Base-by-base conservation (phyloP, 2,797 vertebrate genomes). In the Leucoraja ocellata region DNA sequence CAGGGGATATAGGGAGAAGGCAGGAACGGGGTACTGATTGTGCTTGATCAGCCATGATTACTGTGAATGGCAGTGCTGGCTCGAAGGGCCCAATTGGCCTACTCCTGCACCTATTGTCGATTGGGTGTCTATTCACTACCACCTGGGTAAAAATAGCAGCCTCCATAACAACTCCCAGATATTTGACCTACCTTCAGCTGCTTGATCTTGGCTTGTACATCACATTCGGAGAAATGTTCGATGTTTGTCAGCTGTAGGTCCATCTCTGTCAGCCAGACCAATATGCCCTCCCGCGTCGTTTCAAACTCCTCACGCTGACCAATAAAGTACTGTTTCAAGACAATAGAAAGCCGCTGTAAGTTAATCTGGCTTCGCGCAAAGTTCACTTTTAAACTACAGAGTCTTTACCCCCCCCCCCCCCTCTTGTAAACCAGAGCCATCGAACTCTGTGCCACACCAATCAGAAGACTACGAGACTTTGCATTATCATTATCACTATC, bases 261-360 rank as follows among this genome's bases (percentile, higher is more conserved):
- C 99, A 99, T 99, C 95, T 99, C 99, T 0, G 99, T 99, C 81
- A 99, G 96, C 99, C 99, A 99, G 86, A 99, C 98, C 93, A 99
- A 96, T 95, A 99, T 98, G 95, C 97, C 97, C 95, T 99, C 99
- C n/a, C 98, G 96, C 0, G 97, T 97, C 0, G 98, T 98, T 96
- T 99, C 99, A 95, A 99, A 99, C 96, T 99, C 99, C 94, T 99
- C 99, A 28, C 99, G 96, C 94, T 99, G 98, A 91, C 97, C 95
- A 94, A 99, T 99, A 95, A 99, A 99, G 96, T 99, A 98, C 99
- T 99, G 94, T n/a, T 63, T 39, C 18, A 58, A 36, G 54, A 25
- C 58, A 94, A n/a, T 68, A 79, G 73, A 36, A 94, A 93, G 0
- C 0, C 28, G 11, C 0, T 93, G 93, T 93, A 5, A 32, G 32